These are phyloP conservation scores for Meloidogyne chitwoodi DNA, from an alignment of 1,140 invertebrate genomes.

Conservation along the genomic window DNA sequence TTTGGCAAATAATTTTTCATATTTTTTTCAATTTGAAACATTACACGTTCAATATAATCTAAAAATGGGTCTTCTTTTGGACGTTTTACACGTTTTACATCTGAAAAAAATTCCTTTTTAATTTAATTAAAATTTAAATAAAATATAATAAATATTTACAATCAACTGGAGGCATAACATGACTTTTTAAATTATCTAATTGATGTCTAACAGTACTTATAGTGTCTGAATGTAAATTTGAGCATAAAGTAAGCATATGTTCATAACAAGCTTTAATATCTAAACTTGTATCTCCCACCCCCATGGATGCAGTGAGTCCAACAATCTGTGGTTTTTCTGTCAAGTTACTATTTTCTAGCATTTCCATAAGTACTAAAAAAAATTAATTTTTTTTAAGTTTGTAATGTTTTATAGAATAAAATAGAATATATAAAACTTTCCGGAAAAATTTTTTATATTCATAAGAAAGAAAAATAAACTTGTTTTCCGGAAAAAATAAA, in stretches of 20 bases:
- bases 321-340: constrained; percentile 34
- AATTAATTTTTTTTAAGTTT: neutral
- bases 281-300: constrained; percentile 29
- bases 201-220: constrained; percentile 32
- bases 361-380: constrained; percentile 42
- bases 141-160: constrained; percentile 12
- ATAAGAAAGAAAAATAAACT: neutral
- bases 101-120: constrained; percentile 4
- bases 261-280: constrained; percentile 13
- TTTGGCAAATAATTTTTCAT: constrained; percentile 8
- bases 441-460: too few relatives aligned
- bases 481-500: neutral
- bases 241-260: constrained; percentile 29
- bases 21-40: constrained; percentile 21
- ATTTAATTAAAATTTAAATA: neutral
- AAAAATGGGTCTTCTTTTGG: constrained; percentile 18
- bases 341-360: constrained; percentile 14
- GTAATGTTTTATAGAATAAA: neutral
- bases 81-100: constrained; percentile 18
- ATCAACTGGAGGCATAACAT: constrained; percentile 32
- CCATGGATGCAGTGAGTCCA: constrained; percentile 48
- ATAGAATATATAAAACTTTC: neutral
- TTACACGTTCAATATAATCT: constrained; percentile 17
- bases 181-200: constrained; percentile 24
- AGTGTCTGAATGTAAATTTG: constrained; percentile 28